Conservation (phyloP, 2,888 invertebrate genomes). For the Listrodromus nycthemerus region DNA sequence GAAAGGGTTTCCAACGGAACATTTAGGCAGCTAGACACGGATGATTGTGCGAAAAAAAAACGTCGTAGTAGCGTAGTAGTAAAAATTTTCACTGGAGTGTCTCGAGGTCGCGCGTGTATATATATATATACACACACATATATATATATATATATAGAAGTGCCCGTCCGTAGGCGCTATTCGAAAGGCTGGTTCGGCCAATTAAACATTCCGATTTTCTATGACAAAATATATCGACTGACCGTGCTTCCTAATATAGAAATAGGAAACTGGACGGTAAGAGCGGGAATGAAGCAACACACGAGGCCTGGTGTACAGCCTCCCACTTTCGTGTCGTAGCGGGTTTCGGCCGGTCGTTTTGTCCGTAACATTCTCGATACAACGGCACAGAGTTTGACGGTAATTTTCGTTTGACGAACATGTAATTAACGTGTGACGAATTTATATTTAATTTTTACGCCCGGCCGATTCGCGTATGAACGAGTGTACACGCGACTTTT, state of each 20-base stretch:
- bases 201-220: slow-evolving; percentile 67
- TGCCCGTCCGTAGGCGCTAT: slow-evolving; percentile 63
- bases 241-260: slow-evolving; percentile 69
- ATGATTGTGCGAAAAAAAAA: neutral
- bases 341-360: slow-evolving; percentile 36
- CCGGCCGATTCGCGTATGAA: neutral
- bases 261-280: slow-evolving; percentile 68
- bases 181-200: slow-evolving; percentile 65
- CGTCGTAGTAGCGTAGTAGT: slow-evolving; percentile 37
- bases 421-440: neutral
- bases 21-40: neutral
- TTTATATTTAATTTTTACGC: neutral
- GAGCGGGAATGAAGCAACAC: slow-evolving; percentile 64
- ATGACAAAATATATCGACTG: slow-evolving; percentile 67
- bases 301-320: slow-evolving; percentile 29
- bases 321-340: slow-evolving; percentile 61
- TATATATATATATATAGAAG: neutral
- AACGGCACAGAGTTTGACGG: neutral
- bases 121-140: neutral
- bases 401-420: neutral
- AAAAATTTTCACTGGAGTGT: slow-evolving; percentile 33
- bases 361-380: neutral
- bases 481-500: slow-evolving; percentile 11
- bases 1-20: neutral
- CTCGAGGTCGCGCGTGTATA: slow-evolving; percentile 35